Conservation (phyloP, 2,888 invertebrate genomes). For the Hirtodrosophila confusa region DNA sequence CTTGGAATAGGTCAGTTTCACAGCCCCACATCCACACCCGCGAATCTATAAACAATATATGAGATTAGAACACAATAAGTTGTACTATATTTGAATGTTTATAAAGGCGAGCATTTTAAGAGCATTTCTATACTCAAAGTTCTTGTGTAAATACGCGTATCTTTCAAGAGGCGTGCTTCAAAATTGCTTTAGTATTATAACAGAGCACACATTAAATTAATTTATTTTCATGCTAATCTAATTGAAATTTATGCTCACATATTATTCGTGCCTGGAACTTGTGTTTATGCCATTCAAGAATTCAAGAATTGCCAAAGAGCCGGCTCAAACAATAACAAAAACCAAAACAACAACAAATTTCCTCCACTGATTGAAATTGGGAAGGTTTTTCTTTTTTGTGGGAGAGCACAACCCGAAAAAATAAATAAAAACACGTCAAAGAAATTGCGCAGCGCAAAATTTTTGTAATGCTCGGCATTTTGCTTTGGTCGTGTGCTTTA, state of each 20-base stretch:
- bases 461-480: slow-evolving; percentile 25
- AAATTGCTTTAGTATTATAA: slow-evolving; percentile 1
- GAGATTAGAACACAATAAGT: slow-evolving; percentile 32
- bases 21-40: slow-evolving; percentile 8
- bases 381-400: not conserved
- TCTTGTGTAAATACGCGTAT: no score
- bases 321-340: slow-evolving; percentile 17
- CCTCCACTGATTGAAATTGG: not conserved
- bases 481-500: slow-evolving; percentile 36
- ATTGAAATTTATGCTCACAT: slow-evolving; percentile 31
- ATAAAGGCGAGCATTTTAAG: no score
- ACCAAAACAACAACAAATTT: slow-evolving; percentile 9
- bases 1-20: slow-evolving; percentile 72
- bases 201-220: slow-evolving; percentile 1
- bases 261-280: slow-evolving; percentile 13
- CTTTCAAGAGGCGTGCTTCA: no score
- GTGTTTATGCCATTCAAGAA: slow-evolving; percentile 17
- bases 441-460: slow-evolving; percentile 69
- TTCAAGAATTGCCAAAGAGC: slow-evolving; percentile 13
- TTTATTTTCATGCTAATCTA: slow-evolving; percentile 9
- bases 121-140: no score
- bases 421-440: slow-evolving; percentile 30
- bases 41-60: slow-evolving; percentile 43
- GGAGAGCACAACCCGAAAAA: slow-evolving; percentile 3
- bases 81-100: slow-evolving; percentile 6